phyloP scores from a whole-genome alignment of 1,140 invertebrate genomes.

The Ceratosolen fusciceps region DNA sequence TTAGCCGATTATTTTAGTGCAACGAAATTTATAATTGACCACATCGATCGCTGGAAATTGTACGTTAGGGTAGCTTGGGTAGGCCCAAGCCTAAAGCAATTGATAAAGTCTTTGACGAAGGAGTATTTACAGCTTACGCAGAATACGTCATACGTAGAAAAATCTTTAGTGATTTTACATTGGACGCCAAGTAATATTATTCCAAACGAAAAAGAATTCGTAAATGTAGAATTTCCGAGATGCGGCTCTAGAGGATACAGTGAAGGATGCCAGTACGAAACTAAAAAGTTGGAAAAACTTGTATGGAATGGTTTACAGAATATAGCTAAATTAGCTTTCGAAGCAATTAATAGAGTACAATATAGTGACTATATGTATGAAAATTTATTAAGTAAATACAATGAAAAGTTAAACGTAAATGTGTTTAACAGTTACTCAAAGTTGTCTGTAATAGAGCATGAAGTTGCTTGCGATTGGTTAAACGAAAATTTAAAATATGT shows the following conservation, averaged over 20 bases:
- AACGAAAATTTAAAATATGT: constrained; percentile 69
- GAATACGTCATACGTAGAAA: constrained; percentile 52
- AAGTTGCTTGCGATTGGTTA: constrained; percentile 82
- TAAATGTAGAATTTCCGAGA: constrained; percentile 72
- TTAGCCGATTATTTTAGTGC: constrained; percentile 72
- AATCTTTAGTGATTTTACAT: constrained; percentile 77
- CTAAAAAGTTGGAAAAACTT: constrained; percentile 78
- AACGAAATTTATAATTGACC: constrained; percentile 72
- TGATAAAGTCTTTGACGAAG: constrained; percentile 68
- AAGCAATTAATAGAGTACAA: constrained; percentile 74
- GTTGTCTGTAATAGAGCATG: constrained; percentile 61
- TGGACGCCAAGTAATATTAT: constrained; percentile 79
- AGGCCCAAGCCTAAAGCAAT: constrained; percentile 72
- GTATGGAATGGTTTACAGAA: constrained; percentile 75
- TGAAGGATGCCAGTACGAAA: constrained; percentile 76
- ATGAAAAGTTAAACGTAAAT: constrained; percentile 72
- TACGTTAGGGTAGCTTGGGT: constrained; percentile 78
- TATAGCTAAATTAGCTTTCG: constrained; percentile 71
- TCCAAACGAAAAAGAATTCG: constrained; percentile 71
- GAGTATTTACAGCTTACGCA: constrained; percentile 54
- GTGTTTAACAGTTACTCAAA: constrained; percentile 61
- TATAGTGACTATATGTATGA: constrained; percentile 74
- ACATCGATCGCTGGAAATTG: constrained; percentile 73
- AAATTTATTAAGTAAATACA: constrained; percentile 71
- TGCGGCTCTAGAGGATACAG: constrained; percentile 67